Percentiles rank a stretch among this genome's conserved stretches.
phyloP scores from a whole-genome alignment of 2,888 invertebrate species.

The Pardosa pseudoannulata region DNA sequence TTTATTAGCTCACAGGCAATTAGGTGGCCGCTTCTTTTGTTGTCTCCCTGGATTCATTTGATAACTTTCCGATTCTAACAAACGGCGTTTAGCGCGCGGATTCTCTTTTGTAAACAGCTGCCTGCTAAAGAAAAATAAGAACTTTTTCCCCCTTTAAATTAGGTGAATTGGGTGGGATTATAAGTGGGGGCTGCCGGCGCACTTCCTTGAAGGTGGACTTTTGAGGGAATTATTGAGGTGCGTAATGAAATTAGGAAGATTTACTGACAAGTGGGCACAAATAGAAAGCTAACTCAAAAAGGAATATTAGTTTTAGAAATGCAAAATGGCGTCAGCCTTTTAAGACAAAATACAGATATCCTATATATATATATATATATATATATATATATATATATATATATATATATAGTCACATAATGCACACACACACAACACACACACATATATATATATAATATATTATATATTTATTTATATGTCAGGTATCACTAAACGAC shows the following conservation, averaged over 20 bases:
- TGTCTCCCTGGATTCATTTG: slow-evolving; percentile 62
- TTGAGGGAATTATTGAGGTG: slow-evolving; percentile 34
- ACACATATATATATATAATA: no score
- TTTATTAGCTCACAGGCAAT: slow-evolving; percentile 72
- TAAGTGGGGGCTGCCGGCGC: slow-evolving; percentile 12
- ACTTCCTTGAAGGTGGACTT: slow-evolving; percentile 6
- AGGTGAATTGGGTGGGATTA: slow-evolving; percentile 52
- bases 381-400: no score
- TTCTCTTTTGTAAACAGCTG: slow-evolving; percentile 57
- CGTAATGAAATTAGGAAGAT: slow-evolving; percentile 61
- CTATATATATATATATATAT: no score
- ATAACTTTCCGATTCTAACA: slow-evolving; percentile 68
- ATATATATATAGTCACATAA: no score
- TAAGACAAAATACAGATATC: no score
- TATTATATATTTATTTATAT: no score
- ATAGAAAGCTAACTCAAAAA: background rate
- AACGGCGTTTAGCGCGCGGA: slow-evolving; percentile 61
- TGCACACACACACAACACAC: no score
- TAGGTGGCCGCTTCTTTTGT: slow-evolving; percentile 65
- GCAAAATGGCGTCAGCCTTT: no score
- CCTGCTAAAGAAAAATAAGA: slow-evolving; percentile 47
- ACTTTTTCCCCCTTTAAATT: slow-evolving; percentile 54
- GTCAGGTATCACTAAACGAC: no score
- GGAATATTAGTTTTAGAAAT: background rate
- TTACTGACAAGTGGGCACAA: slow-evolving; percentile 18